Evolutionary conservation across 2,888 invertebrate species (phyloP), one percentile per base, ranked within the genome.

Genomic region (Scaptomyza reducta): DNA sequence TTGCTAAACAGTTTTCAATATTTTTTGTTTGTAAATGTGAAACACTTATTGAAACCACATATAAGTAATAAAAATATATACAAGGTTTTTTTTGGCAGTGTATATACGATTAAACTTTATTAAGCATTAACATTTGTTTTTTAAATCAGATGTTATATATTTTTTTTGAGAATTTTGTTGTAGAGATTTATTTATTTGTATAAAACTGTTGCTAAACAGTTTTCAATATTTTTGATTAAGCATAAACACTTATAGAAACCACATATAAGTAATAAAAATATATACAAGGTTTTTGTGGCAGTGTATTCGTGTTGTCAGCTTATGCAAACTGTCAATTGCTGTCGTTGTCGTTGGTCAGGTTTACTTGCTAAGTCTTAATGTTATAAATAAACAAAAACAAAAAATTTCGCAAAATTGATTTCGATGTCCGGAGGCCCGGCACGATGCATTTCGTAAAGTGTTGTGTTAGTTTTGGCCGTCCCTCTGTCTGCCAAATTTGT

Each of bases 401-500:
- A 78, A 77, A 78, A 78, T 82, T 87, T 85, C 79, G 76, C 70
- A 79, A 84, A 83, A 78, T 76, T 74, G 83, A 73, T 74, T 81
- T 75, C 61, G 51, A 66, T 53, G 70, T 31, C 53, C 51, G 50
- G 64, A 58, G 64, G 55, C 65, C 61, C 65, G 58, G 64, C 78
- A 84, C 83, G 84, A 25, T 60, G 65, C 57, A 81, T 84, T 84
- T 82, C 84, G 81, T 70, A 81, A 81, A 78, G 59, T 45, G 70
- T 65, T 74, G 16, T 59, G 55, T 64, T 74, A 58, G 63, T 67
- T 72, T 40, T 40, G 40, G 10, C 22, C 22, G 22, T 22, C 22
- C 22, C 4, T 22, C 22, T 3, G 22, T 22, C 22, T 22, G 22
- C 0, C 22, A 22, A 22, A 4, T 56, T 59, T 72, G 54, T 54